Evolutionary conservation across 2,797 vertebrate genomes (phyloP), one percentile per base, ranked within the genome.

Genomic region (Notolabrus celidotus): DNA sequence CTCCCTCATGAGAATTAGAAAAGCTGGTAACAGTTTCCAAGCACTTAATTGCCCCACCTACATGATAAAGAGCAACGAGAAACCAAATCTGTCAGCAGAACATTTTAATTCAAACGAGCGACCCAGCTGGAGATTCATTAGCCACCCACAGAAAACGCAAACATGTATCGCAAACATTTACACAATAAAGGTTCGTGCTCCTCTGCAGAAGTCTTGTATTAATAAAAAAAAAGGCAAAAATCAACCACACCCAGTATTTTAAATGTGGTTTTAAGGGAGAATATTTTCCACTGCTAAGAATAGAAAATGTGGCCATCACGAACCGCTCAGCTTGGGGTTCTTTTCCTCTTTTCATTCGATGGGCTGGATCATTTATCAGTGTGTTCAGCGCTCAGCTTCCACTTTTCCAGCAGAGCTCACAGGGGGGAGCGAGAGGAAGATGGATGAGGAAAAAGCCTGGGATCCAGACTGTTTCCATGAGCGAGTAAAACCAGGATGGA

Each of bases 341-440:
- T 52, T 50, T 74, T 46, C 16, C 53, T 36, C 22, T 60, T 65
- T 49, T 31, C 60, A 52, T 51, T 69, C 25, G 10, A 60, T 29
- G 51, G 53, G 10, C 61, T 33, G 67, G 63, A 73, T 84, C 80
- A 86, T 89, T 75, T 54, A 73, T 86, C 87, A 86, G 75, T 31
- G 70, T 43, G 56, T 66, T 79, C 77, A 43, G 47, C 19, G 4
- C 62, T 73, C 61, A 51, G 71, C 52, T 51, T 67, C 58, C 49
- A 56, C 25, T 82, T 82, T 73, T 85, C 74, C 80, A 71, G 47
- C 34, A 22, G 47, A 27, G 57, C 62, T 77, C 58, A 19, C 27
- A 10, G 57, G n/a, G 58, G 76, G 61, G 75, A 25, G 66, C 1
- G 38, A 52, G 72, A 60, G 71, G 71, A 89, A 79, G 83, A 89